Conservation (phyloP, 2,113 vertebrate species). For the Oriolus oriolus region DNA sequence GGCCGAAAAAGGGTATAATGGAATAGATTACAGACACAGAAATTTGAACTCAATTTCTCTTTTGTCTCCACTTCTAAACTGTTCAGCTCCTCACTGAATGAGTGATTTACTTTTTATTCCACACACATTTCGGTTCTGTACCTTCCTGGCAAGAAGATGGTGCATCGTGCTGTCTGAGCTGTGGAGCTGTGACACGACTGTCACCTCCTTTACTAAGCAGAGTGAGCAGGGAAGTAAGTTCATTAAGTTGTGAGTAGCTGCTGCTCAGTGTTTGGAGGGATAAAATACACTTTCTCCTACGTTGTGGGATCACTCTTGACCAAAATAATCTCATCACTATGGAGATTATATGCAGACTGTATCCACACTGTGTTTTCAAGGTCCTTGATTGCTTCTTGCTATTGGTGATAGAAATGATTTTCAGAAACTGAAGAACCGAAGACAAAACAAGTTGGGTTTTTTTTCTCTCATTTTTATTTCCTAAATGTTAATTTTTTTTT, state of each 20-base stretch:
- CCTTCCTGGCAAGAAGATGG: background rate
- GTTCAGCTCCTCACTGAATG: background rate
- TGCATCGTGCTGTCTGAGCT: background rate
- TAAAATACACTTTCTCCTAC: background rate
- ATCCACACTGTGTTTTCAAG: background rate
- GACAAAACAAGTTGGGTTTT: background rate
- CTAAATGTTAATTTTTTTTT: background rate
- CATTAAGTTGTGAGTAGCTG: background rate
- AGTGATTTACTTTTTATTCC: background rate
- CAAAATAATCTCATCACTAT: background rate
- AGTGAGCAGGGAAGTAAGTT: background rate
- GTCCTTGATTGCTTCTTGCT: background rate
- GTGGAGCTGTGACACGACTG: background rate
- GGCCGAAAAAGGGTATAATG: background rate
- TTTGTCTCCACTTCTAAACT: background rate
- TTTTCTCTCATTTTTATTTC: background rate
- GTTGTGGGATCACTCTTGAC: background rate
- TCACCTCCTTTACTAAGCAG: background rate
- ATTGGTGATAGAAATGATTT: background rate
- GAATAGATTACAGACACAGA: background rate
- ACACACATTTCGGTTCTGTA: background rate
- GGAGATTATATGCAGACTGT: background rate
- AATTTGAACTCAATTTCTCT: background rate
- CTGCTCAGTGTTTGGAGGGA: background rate
- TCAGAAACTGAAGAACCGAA: background rate